Base-by-base conservation (phyloP, 2,113 vertebrate species). In the Coptodon rendalli region DNA sequence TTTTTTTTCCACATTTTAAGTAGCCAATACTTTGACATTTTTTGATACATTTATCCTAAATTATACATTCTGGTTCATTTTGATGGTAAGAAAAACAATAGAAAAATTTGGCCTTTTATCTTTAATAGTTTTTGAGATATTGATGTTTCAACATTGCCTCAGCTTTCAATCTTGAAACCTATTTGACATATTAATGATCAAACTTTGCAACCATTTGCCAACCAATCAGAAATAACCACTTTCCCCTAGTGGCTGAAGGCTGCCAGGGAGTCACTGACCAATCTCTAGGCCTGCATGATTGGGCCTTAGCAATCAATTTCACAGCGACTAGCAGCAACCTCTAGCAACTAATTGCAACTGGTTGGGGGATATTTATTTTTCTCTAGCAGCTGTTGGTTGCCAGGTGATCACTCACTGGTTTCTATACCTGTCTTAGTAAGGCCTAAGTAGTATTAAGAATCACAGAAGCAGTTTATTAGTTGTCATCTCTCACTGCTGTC, bases 31-130 rank as follows among this genome's bases (percentile, higher is more conserved):
- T 61, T 61, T 31, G 27, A 61, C 57, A 61, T 31, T 61, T 59
- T 61, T 34, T 19, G 57, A 34, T 61, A 17, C 57, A 61, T 61
- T 34, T 61, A 61, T 34, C 9, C 57, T 19, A 61, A 61, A 0
- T 61, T 61, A 61, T 19, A 61, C 8, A 61, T 61, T 61, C 31
- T 34, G 57, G 29, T 34, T 61, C 16, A 34, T 61, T 34, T 19
- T 61, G 16, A 61, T 61, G 14, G 29, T 10, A 61, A 0, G 16
- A 61, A 61, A 61, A 61, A 61, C 16, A 34, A 61, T 34, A 61
- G 59, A 61, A 34, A 61, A 2, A 6, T 36, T 0, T 0, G 2
- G 59, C 29, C 29, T 34, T 61, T 61, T 34, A 61, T 63, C 29
- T 63, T 63, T 19, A 34, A 63, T 63, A 0, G 29, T 19, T 63